Evolutionary conservation across 2,797 vertebrate genomes (phyloP).

Genomic region (Acanthurus lineatus): DNA sequence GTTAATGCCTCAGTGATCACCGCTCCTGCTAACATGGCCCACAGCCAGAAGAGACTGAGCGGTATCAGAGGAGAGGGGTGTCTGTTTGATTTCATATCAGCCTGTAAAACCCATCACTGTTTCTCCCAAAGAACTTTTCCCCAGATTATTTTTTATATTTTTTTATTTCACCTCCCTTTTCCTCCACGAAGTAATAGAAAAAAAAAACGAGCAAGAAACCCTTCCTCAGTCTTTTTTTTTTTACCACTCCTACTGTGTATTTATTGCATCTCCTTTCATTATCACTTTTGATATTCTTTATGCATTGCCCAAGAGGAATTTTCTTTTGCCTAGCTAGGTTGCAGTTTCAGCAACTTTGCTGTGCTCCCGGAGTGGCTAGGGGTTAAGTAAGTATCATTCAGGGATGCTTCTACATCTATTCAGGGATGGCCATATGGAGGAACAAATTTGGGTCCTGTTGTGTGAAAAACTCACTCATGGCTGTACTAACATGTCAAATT

Average conservation of each 20-base stretch:
- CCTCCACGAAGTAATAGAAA: constrained; percentile 15
- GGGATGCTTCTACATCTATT: constrained; percentile 33
- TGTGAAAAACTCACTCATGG: constrained; percentile 48
- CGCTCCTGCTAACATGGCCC: constrained; percentile 50
- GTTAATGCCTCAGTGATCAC: constrained; percentile 73
- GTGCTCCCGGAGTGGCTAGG: constrained; percentile 58
- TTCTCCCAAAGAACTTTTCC: constrained; percentile 39
- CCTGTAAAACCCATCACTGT: constrained; percentile 28
- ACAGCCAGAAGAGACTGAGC: constrained; percentile 52
- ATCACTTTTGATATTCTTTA: constrained; percentile 72
- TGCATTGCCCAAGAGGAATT: constrained; percentile 70
- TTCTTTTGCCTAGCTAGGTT: constrained; percentile 51
- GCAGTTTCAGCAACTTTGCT: constrained; percentile 81
- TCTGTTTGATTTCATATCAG: constrained; percentile 54
- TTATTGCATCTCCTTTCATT: constrained; percentile 68
- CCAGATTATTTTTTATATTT: constrained; percentile 29
- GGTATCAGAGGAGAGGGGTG: constrained; percentile 39
- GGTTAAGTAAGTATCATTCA: constrained; percentile 65
- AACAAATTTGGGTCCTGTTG: constrained; percentile 38
- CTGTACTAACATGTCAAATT: constrained; percentile 58
- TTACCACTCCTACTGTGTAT: constrained; percentile 52
- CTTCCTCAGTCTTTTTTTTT: constrained; percentile 40
- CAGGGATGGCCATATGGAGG: constrained; percentile 40
- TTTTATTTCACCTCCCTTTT: constrained; percentile 43
- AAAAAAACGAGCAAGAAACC: constrained; percentile 31